Evolutionary conservation across 2,888 invertebrate species (phyloP), one percentile per base, ranked within the genome.

Genomic region (Caenorhabditis plicata): DNA sequence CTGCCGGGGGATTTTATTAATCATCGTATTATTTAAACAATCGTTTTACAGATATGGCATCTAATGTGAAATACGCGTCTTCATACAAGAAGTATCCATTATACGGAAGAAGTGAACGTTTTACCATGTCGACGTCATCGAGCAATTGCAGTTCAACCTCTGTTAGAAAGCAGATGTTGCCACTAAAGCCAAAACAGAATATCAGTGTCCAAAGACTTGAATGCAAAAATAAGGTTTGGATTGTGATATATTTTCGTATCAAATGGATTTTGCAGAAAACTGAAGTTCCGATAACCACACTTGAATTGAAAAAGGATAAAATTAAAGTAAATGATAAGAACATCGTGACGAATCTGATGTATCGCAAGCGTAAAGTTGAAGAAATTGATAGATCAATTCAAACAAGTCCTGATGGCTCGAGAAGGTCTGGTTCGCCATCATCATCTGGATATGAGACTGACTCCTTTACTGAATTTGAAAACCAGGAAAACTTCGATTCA

Each of bases 281-380:
- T 11, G 26, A 15, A 8, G 60, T 46, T 22, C 60, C 60, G 13
- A 50, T 60, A 26, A 54, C 54, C 19, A 51, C 49, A 27, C 44
- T 61, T 31, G 61, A 55, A 20, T 27, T 61, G 44, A 61, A 61
- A 35, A 55, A 44, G 41, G 48, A 61, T n/a, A n/a, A n/a, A n/a
- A n/a, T n/a, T n/a, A n/a, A n/a, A n/a, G n/a, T n/a, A n/a, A n/a
- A n/a, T 20, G 61, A 51, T 4, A 61, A 61, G 39, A 55, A 46
- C 26, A 44, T 43, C 20, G 43, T 60, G 19, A 51, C 47, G 2
- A 41, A n/a, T 19, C 25, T 60, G 15, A n/a, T 15, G 4, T 60
- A 60, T 33, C 60, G 60, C 27, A 54, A 60, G 19, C 60, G 53
- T 17, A 4, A 5, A 4, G 17, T 13, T 4, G 17, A 27, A 4